Evolutionary conservation across 2,888 invertebrate genomes (phyloP).

Genomic region (Prosapia bicincta): DNA sequence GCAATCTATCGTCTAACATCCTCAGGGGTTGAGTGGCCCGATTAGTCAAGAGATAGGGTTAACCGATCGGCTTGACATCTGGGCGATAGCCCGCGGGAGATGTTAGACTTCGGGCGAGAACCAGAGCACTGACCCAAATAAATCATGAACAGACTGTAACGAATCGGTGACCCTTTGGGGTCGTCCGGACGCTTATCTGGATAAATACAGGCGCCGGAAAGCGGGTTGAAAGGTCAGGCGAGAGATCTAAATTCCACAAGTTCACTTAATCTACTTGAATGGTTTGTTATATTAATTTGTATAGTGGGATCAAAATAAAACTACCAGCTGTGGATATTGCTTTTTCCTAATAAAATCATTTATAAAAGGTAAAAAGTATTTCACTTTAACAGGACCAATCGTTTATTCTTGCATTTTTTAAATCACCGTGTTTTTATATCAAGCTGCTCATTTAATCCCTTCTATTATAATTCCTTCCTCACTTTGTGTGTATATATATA

Average conservation of each 20-base stretch:
- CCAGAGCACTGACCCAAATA: not conserved
- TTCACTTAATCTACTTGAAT: too few relatives aligned
- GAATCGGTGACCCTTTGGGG: not conserved
- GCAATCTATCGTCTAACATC: not conserved
- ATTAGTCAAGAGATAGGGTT: not conserved
- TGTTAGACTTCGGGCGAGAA: not conserved
- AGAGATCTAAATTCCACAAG: not conserved
- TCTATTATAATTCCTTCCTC: too few relatives aligned
- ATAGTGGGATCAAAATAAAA: too few relatives aligned
- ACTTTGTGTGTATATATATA: too few relatives aligned
- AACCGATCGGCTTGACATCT: not conserved
- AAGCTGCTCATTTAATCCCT: too few relatives aligned
- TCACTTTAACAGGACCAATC: too few relatives aligned
- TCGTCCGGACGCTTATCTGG: not conserved
- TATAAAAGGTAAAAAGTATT: too few relatives aligned
- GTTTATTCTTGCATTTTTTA: too few relatives aligned
- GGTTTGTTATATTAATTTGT: too few relatives aligned
- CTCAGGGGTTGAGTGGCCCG: not conserved
- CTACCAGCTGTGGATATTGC: too few relatives aligned
- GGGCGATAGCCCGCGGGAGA: not conserved
- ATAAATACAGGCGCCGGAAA: not conserved
- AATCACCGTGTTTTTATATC: too few relatives aligned
- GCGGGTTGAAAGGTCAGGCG: not conserved
- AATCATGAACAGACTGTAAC: not conserved
- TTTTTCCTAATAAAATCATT: too few relatives aligned